These are phyloP conservation scores for Clarias laeviceps DNA, from an alignment of 2,797 vertebrate genomes.

Conservation along the genomic window DNA sequence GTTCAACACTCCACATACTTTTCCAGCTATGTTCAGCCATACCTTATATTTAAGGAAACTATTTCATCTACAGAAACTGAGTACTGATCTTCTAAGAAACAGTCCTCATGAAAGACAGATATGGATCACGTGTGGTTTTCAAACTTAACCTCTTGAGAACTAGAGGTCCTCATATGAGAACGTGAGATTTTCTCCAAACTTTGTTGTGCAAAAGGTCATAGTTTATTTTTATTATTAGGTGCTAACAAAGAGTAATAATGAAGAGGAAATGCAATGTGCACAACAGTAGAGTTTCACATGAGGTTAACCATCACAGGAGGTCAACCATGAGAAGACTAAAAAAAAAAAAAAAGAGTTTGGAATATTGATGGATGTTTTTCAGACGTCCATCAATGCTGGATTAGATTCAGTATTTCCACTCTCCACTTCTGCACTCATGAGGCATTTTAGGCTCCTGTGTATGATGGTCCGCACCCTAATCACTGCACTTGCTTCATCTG, in stretches of 20 bases:
- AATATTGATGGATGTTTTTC: neutral
- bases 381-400: neutral
- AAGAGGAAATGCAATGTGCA: too few species aligned
- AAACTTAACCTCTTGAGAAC: neutral
- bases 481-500: neutral
- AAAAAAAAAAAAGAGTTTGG: neutral
- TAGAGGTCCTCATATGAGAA: too few species aligned
- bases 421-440: neutral
- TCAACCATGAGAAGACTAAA: too few species aligned
- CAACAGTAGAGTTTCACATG: too few species aligned
- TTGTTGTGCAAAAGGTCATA: too few species aligned
- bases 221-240: too few species aligned
- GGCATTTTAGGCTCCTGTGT: neutral
- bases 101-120: neutral
- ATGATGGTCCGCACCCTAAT: neutral
- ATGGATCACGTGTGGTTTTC: neutral
- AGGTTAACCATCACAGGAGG: too few species aligned
- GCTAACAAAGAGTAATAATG: too few species aligned
- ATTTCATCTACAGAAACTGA: too few species aligned
- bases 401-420: neutral
- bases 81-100: too few species aligned
- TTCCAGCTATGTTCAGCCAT: neutral
- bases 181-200: too few species aligned
- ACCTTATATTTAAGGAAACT: neutral
- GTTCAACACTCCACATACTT: neutral